Base-by-base conservation (phyloP, 2,888 invertebrate genomes). In the Drosophila limbata region DNA sequence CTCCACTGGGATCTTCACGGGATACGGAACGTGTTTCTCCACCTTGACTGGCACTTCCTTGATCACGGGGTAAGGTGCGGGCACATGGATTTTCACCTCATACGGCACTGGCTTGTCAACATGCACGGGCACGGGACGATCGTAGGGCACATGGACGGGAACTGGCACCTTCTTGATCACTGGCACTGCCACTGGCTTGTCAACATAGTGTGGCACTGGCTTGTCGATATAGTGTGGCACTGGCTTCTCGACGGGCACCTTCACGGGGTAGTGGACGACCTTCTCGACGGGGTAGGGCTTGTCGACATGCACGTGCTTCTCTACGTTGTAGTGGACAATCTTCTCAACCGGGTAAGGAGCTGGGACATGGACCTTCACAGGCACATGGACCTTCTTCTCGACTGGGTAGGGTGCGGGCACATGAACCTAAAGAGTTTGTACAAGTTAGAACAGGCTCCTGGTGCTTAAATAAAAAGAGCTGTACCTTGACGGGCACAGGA, bases 31-130 rank as follows among this genome's bases (percentile, higher is more conserved):
- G 53, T 93, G 93, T 91, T 96, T 96, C 83, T 95, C 95, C 0
- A 96, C 95, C 82, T 95, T 92, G 88, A 94, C 93, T 44, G 95
- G 95, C 13, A 95, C 93, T 84, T 95, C 94, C 92, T 95, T 95
- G 93, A 95, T 94, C 42, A 95, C 95, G 59, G 95, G 95, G 92
- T 95, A 95, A 0, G 95, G 95, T 13, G 95, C 95, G 68, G 95
- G 94, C 51, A 95, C 94, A 48, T 94, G 95, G 10, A 96, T 94
- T 91, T 96, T 95, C 17, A 96, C 95, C 59, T 95, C 95, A 92
- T 96, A 96, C 1, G 96, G 96, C 52, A 96, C 95, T 57, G 94
- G 95, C 90, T 96, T 96, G 83, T 95, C 95, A 0, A 96, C 95
- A 50, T 94, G 95, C 0, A 95, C 94, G 5, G 96, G 95, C 59